These are phyloP conservation scores for Vireo griseus DNA, from an alignment of 2,797 vertebrate species.

Conservation along the genomic window DNA sequence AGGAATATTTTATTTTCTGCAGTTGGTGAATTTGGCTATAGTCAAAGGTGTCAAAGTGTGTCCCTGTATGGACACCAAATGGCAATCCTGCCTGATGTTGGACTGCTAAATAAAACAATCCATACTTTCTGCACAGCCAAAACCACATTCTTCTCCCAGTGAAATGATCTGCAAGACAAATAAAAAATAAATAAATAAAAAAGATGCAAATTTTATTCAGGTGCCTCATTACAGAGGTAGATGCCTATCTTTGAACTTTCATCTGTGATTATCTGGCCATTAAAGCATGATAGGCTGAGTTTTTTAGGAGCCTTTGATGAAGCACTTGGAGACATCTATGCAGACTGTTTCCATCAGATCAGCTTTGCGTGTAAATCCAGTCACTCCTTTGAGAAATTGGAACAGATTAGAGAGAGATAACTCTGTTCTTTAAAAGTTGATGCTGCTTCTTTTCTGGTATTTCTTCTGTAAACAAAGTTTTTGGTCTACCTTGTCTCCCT, in stretches of 20 bases:
- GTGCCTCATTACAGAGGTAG: not conserved
- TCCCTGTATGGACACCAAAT: not conserved
- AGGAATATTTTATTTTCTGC: not conserved
- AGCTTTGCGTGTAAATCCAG: not conserved
- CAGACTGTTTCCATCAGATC: not conserved
- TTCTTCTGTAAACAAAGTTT: constrained; percentile 41
- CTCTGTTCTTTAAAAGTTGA: not conserved
- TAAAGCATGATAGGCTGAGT: not conserved
- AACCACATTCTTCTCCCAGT: not conserved
- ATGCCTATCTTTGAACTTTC: not conserved
- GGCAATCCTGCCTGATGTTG: not conserved
- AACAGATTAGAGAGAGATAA: not conserved
- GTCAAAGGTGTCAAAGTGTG: not conserved
- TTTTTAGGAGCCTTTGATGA: constrained; percentile 36
- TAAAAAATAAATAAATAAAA: not conserved
- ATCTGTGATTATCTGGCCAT: not conserved
- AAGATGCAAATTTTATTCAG: not conserved
- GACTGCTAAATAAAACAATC: not conserved
- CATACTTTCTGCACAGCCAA: not conserved
- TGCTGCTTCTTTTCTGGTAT: not conserved
- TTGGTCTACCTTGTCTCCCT: not conserved
- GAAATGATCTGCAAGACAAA: not conserved
- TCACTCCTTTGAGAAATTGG: not conserved
- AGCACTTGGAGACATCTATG: not conserved
- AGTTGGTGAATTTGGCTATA: not conserved